These are phyloP conservation scores for Lucilia cuprina DNA, from an alignment of 1,140 invertebrate species.

Conservation along the genomic window DNA sequence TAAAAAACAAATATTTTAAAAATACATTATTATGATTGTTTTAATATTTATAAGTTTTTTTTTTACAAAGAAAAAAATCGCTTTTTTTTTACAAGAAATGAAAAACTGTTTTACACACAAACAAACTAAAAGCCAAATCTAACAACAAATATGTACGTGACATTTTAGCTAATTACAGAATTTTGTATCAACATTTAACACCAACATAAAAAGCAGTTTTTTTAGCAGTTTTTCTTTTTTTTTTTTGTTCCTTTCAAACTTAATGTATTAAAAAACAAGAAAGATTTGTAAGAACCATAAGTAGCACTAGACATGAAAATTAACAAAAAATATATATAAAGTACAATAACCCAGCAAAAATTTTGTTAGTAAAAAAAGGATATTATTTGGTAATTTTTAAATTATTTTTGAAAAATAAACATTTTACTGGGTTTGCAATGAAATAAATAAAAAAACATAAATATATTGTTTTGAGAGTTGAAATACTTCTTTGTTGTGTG, in stretches of 20 bases:
- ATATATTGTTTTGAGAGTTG: not conserved
- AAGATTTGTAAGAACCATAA: not conserved
- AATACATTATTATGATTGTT: not conserved
- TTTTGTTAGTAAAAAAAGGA: not conserved
- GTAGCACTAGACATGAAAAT: not conserved
- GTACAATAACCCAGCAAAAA: not conserved
- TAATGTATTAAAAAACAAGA: not conserved
- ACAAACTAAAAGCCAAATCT: not conserved
- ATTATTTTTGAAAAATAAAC: not conserved
- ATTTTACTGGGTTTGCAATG: not conserved
- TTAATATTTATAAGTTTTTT: not conserved
- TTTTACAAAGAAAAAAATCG: not conserved
- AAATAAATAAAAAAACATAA: not conserved
- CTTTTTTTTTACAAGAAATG: too few species aligned
- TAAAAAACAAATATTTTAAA: not conserved
- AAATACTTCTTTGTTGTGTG: too few species aligned
- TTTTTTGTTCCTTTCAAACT: not conserved
- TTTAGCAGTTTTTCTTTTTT: not conserved
- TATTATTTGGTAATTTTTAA: too few species aligned
- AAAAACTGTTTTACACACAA: too few species aligned
- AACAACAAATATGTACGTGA: constrained; percentile 18
- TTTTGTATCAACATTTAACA: not conserved
- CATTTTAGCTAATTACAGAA: constrained; percentile 24
- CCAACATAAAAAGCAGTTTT: constrained; percentile 1
- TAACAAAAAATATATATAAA: too few species aligned